Conservation (phyloP, 2,888 invertebrate genomes). For the Charanyca ferruginea region DNA sequence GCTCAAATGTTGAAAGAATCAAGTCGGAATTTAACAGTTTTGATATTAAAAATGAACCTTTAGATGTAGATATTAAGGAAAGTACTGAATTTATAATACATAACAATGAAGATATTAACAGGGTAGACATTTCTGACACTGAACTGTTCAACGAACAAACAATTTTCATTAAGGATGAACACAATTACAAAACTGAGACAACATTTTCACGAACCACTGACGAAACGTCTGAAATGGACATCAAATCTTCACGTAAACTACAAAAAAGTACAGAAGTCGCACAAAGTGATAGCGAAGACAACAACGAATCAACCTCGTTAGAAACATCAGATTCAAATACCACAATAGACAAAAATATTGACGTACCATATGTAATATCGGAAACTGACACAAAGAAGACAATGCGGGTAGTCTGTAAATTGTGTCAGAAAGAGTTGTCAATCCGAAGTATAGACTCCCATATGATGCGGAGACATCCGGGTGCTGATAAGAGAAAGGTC, state of each 20-base stretch:
- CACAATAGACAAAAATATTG: background rate
- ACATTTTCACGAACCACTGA: accelerated
- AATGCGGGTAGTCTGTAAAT: slow-evolving; percentile 70
- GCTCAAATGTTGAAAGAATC: background rate
- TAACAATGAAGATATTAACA: background rate
- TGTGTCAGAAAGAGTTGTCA: slow-evolving; percentile 77
- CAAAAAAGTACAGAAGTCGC: background rate
- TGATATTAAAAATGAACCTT: slow-evolving; percentile 5
- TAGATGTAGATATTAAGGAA: background rate
- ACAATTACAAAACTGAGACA: background rate
- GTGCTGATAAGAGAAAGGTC: slow-evolving; percentile 70
- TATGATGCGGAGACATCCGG: slow-evolving; percentile 73
- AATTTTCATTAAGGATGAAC: background rate
- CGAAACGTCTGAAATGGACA: background rate
- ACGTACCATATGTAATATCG: slow-evolving; percentile 46
- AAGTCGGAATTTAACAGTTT: background rate
- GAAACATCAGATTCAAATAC: background rate
- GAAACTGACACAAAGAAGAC: slow-evolving; percentile 24
- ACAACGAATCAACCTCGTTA: background rate
- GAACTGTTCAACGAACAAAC: slow-evolving; percentile 2
- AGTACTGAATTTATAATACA: background rate
- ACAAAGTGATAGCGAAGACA: background rate
- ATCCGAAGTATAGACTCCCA: slow-evolving; percentile 74
- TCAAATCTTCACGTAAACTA: background rate
- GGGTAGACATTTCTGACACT: background rate